Percentiles rank a stretch among this genome's conserved stretches.
Evolutionary conservation across 2,888 invertebrate genomes (phyloP).

Genomic region (Acleris cristana): DNA sequence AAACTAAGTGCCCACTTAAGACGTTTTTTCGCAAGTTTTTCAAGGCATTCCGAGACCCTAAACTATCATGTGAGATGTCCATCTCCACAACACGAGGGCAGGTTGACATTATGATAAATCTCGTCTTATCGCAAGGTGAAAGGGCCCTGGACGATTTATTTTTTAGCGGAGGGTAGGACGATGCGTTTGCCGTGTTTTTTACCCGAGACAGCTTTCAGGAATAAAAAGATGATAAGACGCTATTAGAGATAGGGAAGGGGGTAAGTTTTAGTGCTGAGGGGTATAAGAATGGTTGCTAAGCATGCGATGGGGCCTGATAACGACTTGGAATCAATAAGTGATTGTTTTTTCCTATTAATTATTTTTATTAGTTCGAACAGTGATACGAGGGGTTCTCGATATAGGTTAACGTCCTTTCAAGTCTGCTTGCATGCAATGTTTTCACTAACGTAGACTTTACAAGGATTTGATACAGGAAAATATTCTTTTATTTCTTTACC

Average conservation of each 20-base stretch:
- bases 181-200: slow-evolving; percentile 66
- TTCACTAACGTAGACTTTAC: slow-evolving; percentile 17
- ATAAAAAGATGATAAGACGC: slow-evolving; percentile 78
- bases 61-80: slow-evolving; percentile 38
- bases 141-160: slow-evolving; percentile 55
- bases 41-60: slow-evolving; percentile 23
- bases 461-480: background rate
- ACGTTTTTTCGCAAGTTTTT: slow-evolving; percentile 21
- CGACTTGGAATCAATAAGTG: slow-evolving; percentile 49
- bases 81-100: slow-evolving; percentile 43
- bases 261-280: slow-evolving; percentile 54
- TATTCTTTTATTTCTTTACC: background rate
- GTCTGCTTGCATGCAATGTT: slow-evolving; percentile 21
- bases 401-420: slow-evolving; percentile 19
- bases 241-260: slow-evolving; percentile 62
- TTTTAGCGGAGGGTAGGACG: slow-evolving; percentile 60
- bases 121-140: slow-evolving; percentile 55
- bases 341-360: slow-evolving; percentile 52
- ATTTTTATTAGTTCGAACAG: slow-evolving; percentile 46
- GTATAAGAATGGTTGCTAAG: slow-evolving; percentile 32
- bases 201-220: slow-evolving; percentile 60
- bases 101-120: slow-evolving; percentile 63
- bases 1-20: background rate
- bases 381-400: slow-evolving; percentile 12
- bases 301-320: slow-evolving; percentile 59